Evolutionary conservation across 1,140 invertebrate species (phyloP), one percentile per base, ranked within the genome.

Genomic region (Ladona fulva): DNA sequence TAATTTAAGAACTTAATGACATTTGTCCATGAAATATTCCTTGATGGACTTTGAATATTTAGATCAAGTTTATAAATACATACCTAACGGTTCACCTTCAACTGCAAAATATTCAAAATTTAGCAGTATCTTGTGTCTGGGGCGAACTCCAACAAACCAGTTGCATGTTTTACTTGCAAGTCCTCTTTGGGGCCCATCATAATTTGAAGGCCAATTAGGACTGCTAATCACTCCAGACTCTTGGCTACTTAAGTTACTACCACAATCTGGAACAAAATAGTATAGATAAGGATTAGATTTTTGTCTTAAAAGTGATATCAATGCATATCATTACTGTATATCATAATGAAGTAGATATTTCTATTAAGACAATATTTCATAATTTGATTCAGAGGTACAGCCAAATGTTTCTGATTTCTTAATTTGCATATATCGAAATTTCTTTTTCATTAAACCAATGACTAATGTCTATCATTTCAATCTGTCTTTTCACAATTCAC

Each of bases 61-160:
- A 12, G n/a, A n/a, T n/a, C n/a, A n/a, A n/a, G n/a, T 37, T 37
- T 37, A 37, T 37, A 80, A 25, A 29, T 76, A 84, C 87, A 86
- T 84, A 96, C 95, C 89, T 80, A 88, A 86, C 78, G 93, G 93
- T 83, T 96, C 93, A 80, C 95, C 95, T 86, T 98, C 95, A 29
- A 97, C 91, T 14, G 91, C 91, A 83, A 97, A 97, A 77, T 90
- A 86, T 81, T 94, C 91, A 85, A 97, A 97, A 85, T 95, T 92
- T 82, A 97, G 89, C 82, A 96, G 88, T 82, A 97, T 90, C 82
- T 91, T 91, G 83, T 94, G 91, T 81, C 91, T 91, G 22, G 93
- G 92, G 80, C 90, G 87, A 37, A 95, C 95, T 77, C 89, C 92
- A 83, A 97, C 92, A 83, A 93, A 95, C 95, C 95, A 97, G 86